phyloP scores from a whole-genome alignment of 1,140 invertebrate genomes.

The Tetramorium parvispinum region DNA sequence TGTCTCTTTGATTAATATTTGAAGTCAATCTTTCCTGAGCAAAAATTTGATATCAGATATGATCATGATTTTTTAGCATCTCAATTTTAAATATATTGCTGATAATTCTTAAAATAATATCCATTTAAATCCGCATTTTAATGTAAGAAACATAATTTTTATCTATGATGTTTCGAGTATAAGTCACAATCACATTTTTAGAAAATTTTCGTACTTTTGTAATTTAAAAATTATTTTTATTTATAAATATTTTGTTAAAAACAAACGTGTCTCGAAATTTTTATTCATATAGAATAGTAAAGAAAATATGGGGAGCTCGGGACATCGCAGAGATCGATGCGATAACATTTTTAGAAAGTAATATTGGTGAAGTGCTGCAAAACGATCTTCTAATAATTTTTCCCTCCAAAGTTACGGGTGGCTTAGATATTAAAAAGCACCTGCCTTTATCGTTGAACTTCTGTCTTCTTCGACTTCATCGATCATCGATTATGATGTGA shows the following conservation, averaged over 20 bases:
- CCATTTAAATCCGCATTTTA: background rate
- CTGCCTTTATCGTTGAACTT: conserved; percentile 29
- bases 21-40: background rate
- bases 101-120: conserved; percentile 19
- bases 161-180: background rate
- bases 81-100: conserved; percentile 12
- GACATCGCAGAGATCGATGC: conserved; percentile 8
- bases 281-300: background rate
- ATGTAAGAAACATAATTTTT: background rate
- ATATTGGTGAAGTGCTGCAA: conserved; percentile 38
- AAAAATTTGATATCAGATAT: conserved; percentile 23
- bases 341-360: conserved; percentile 29
- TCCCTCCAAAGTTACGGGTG: conserved; percentile 35
- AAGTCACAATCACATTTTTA: background rate
- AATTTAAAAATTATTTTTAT: background rate
- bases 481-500: conserved; percentile 61
- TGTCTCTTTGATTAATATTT: conserved; percentile 28
- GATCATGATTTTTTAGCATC: background rate
- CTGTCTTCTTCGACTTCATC: conserved; percentile 51
- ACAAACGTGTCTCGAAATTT: background rate
- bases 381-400: conserved; percentile 51
- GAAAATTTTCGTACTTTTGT: background rate
- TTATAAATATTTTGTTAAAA: background rate
- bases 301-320: background rate
- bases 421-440: conserved; percentile 56